Conservation (phyloP, 1,140 invertebrate genomes). For the honey bee (Apis mellifera) region DNA sequence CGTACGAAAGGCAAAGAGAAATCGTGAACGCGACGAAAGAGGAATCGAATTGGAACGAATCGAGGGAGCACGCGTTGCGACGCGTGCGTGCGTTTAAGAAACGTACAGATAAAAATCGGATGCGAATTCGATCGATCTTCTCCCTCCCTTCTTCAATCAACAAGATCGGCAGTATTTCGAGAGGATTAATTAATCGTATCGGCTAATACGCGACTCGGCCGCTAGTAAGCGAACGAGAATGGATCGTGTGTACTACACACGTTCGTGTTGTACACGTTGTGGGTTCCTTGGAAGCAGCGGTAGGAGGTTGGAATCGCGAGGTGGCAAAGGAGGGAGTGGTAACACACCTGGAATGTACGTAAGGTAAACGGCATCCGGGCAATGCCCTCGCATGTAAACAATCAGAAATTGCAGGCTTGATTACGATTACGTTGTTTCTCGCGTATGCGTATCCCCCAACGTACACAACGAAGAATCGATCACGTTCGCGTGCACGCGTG, state of each 20-base stretch:
- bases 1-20: conserved; percentile 21
- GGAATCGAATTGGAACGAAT: conserved; percentile 23
- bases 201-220: neutral
- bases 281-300: conserved; percentile 17
- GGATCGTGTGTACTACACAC: conserved; percentile 3
- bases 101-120: neutral
- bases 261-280: conserved; percentile 26
- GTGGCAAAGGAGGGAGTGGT: conserved; percentile 56
- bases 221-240: neutral
- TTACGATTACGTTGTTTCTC: conserved; percentile 57
- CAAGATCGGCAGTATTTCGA: too few relatives aligned
- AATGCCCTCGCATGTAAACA: conserved; percentile 81
- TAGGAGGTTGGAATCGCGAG: conserved; percentile 52
- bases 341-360: conserved; percentile 73
- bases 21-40: conserved; percentile 24
- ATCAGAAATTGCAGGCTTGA: conserved; percentile 73
- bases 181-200: neutral
- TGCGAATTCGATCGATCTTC: too few relatives aligned
- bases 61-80: neutral
- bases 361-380: conserved; percentile 79
- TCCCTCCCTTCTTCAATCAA: too few relatives aligned
- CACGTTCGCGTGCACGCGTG: conserved; percentile 37
- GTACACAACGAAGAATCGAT: conserved; percentile 37
- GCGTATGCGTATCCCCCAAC: conserved; percentile 31
- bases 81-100: neutral